A percentile compares a stretch with the other conserved stretches of the same genome.
These are phyloP conservation scores for Leptinotarsa peninsularis DNA, from an alignment of 2,888 invertebrate genomes.

Conservation along the genomic window DNA sequence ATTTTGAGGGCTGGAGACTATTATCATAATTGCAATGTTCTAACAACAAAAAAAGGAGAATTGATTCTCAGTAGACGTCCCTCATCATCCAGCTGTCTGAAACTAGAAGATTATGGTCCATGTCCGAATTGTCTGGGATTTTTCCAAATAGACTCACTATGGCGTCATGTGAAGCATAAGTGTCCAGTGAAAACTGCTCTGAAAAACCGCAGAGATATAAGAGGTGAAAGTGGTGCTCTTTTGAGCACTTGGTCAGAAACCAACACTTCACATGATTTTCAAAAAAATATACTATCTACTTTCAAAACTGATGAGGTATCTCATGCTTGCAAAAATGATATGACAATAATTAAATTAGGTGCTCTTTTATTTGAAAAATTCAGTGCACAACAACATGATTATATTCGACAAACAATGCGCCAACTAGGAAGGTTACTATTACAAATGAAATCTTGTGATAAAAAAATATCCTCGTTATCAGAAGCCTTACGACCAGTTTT, in stretches of 20 bases:
- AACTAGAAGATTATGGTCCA: neutral
- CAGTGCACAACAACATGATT: neutral
- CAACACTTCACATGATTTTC: neutral
- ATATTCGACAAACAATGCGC: neutral
- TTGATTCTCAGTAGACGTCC: neutral
- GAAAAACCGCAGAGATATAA: neutral
- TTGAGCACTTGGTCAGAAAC: neutral
- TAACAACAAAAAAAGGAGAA: neutral
- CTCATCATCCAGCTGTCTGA: neutral
- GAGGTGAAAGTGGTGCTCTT: neutral
- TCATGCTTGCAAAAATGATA: neutral
- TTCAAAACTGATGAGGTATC: neutral
- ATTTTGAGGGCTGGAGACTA: too few species aligned
- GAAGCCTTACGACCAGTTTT: neutral
- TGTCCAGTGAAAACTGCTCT: neutral
- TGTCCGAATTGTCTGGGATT: neutral
- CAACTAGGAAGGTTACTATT: neutral
- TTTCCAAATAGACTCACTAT: neutral
- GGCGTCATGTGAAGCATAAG: neutral
- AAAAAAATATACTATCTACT: neutral
- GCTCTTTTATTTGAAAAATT: neutral
- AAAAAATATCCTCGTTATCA: neutral
- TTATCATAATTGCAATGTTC: neutral
- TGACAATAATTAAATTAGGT: neutral
- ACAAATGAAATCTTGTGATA: neutral